Base-by-base conservation (phyloP, 2,888 invertebrate genomes). In the Andricus quercusramuli region DNA sequence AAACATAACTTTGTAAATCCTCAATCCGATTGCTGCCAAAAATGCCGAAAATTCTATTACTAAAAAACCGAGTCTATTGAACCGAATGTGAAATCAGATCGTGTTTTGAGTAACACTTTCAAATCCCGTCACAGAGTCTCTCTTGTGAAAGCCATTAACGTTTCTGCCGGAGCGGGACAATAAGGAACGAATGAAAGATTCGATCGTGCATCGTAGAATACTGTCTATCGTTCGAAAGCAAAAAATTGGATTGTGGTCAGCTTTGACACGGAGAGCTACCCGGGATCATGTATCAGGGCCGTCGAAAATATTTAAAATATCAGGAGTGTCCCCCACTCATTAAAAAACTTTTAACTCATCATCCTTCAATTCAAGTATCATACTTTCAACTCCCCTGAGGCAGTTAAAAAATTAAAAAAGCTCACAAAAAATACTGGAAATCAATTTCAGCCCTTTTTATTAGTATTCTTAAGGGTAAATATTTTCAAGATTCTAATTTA, bases 171-270 rank as follows among this genome's bases (percentile, higher is more conserved):
- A 32, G 56, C 32, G 13, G 74, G 74, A 74, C 74, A 74, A 74
- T 74, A 74, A 74, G 74, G 51, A 74, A 56, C 32, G 51, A 74
- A 56, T 56, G 56, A 74, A 37, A 59, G 56, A 74, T 56, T 74
- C 74, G 74, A 74, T 56, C 74, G 74, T 74, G 74, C 74, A 74
- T 74, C 56, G 51, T 74, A 74, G 74, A n/a, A 56, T 74, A 74
- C 74, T 56, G 56, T 74, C 74, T 74, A 56, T 74, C 74, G 51
- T 1, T 74, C n/a, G 41, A 22, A 41, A 67, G 67, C 22, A 67
- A 67, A 59, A 56, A 74, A 74, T 74, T 74, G 22, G 56, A 74
- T 74, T 74, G 74, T 74, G 74, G 74, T 74, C 74, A 74, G 74
- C 56, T 74, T 74, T 74, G 74, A 74, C 74, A 74, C 74, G 56